A percentile compares a stretch with the other conserved stretches of the same genome.
Conservation (phyloP, 2,888 invertebrate species). For the Agrochola lychnidis region DNA sequence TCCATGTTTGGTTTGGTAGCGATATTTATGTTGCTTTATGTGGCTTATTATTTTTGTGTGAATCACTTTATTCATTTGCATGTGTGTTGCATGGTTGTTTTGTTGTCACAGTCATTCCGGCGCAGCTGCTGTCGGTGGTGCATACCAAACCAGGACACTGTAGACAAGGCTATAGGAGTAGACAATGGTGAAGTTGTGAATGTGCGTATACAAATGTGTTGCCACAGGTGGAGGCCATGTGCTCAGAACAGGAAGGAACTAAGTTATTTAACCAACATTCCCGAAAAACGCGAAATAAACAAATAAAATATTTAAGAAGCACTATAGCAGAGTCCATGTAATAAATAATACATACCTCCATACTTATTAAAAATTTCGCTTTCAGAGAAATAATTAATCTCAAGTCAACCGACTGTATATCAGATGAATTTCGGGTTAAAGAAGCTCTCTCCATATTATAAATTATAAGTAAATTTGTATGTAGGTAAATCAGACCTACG, state of each 20-base stretch:
- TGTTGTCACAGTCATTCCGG: conserved; percentile 86
- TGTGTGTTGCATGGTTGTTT: conserved; percentile 86
- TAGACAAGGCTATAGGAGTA: conserved; percentile 81
- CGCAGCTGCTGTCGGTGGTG: conserved; percentile 87
- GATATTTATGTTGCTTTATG: conserved; percentile 54
- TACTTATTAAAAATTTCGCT: neutral
- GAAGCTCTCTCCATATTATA: conserved; percentile 4
- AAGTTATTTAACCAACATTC: conserved; percentile 47
- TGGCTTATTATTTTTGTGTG: conserved; percentile 67
- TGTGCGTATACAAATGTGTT: conserved; percentile 80
- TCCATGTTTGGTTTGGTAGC: conserved; percentile 24
- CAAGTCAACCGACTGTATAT: conserved; percentile 10
- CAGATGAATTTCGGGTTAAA: conserved; percentile 10
- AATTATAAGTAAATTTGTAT: conserved; percentile 11
- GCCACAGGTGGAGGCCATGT: conserved; percentile 49
- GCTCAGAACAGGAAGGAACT: conserved; percentile 53
- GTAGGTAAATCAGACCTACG: neutral
- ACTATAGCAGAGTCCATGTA: neutral
- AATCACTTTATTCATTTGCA: conserved; percentile 74
- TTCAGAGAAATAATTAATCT: conserved; percentile 32
- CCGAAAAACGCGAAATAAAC: conserved; percentile 16
- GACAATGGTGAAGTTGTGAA: conserved; percentile 76
- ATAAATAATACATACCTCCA: neutral
- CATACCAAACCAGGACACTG: conserved; percentile 76
- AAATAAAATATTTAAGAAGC: no score